Conservation (phyloP, 2,113 vertebrate species). For the Austrofundulus limnaeus region DNA sequence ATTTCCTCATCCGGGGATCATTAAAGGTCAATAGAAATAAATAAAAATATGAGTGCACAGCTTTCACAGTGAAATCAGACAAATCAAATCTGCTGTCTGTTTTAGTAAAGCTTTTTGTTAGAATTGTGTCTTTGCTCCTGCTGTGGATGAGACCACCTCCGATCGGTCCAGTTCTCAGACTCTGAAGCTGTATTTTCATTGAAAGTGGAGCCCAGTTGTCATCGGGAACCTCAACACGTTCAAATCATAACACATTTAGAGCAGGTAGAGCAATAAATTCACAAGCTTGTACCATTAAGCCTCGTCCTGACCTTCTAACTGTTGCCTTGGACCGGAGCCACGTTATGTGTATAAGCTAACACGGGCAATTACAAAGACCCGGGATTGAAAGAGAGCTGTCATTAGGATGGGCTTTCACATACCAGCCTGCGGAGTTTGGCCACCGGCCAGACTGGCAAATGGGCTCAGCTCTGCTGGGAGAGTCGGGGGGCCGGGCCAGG, state of each 20-base stretch:
- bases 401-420: conserved; percentile 87
- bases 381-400: conserved; percentile 86
- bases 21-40: no score
- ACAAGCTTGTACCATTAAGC: conserved; percentile 63
- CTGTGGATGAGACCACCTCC: neutral
- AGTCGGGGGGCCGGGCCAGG: conserved; percentile 80
- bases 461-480: conserved; percentile 73
- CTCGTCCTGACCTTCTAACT: conserved; percentile 79
- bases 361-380: conserved; percentile 84
- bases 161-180: neutral
- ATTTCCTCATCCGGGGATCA: no score
- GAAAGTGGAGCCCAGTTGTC: conserved; percentile 24
- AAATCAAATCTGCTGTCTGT: neutral
- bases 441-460: conserved; percentile 83
- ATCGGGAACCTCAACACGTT: conserved; percentile 41
- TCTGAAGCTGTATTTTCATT: conserved; percentile 24
- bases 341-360: conserved; percentile 84
- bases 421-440: conserved; percentile 86
- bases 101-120: neutral
- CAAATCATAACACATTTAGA: conserved; percentile 56
- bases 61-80: no score
- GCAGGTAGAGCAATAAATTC: conserved; percentile 50
- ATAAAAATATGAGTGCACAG: no score
- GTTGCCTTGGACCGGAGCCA: conserved; percentile 81
- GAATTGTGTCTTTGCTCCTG: neutral